Percentiles rank a stretch among this genome's conserved stretches.
Evolutionary conservation across 2,113 vertebrate genomes (phyloP).

Genomic region (Microcebus tavaratra): DNA sequence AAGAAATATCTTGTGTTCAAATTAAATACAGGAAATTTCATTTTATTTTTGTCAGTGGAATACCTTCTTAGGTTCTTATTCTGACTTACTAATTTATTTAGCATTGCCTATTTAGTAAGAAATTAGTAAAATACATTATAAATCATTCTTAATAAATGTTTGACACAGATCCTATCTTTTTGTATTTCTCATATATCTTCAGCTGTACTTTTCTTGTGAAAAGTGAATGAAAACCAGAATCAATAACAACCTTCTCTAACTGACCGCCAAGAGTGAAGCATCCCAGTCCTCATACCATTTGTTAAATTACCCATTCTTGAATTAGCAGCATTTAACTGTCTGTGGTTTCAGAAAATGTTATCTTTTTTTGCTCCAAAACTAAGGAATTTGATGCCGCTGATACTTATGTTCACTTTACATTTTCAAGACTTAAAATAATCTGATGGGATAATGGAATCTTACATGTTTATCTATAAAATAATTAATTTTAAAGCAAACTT

Average conservation of each 20-base stretch:
- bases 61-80: background rate
- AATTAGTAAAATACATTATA: background rate
- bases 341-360: constrained; percentile 19
- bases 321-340: background rate
- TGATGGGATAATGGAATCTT: background rate
- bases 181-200: background rate
- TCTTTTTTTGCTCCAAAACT: background rate
- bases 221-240: background rate
- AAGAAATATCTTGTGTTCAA: constrained; percentile 5
- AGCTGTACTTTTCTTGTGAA: background rate
- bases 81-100: background rate
- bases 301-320: constrained; percentile 52
- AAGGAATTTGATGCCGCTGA: background rate
- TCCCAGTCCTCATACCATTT: background rate
- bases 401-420: background rate
- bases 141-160: background rate
- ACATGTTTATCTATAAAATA: background rate
- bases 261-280: background rate
- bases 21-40: background rate
- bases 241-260: background rate
- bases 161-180: background rate
- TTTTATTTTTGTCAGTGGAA: background rate
- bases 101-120: background rate
- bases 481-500: constrained; percentile 42
- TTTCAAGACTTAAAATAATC: constrained; percentile 17